A percentile compares a stretch with the other conserved stretches of the same genome.
Conservation (phyloP, 2,888 invertebrate genomes). For the Oscheius myriophilus region DNA sequence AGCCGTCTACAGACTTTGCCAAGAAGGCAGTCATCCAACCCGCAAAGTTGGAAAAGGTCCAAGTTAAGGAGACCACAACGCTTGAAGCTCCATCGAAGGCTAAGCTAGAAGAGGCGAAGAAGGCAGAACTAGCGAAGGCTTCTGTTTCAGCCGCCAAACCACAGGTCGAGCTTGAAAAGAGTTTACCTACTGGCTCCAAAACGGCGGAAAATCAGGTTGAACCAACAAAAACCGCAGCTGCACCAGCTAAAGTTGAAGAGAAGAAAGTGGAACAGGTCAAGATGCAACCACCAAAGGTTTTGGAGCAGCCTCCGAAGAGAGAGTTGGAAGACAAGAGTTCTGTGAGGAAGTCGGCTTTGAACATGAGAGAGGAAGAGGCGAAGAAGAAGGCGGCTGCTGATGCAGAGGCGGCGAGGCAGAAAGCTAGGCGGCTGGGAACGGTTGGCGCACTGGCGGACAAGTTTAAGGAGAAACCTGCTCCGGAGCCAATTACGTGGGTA, state of each 20-base stretch:
- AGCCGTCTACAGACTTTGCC: conserved; percentile 64
- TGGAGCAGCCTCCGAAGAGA: neutral
- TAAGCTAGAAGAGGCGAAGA: neutral
- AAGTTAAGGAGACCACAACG: conserved; percentile 43
- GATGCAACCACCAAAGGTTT: neutral
- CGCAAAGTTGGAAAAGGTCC: conserved; percentile 54
- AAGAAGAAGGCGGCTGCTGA: conserved; percentile 57
- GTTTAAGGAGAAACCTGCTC: conserved; percentile 42
- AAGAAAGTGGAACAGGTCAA: neutral
- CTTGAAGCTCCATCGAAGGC: conserved; percentile 22
- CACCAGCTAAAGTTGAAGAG: neutral
- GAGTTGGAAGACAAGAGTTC: conserved; percentile 62
- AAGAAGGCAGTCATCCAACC: conserved; percentile 65
- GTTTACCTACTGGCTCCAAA: neutral
- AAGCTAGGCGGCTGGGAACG: conserved; percentile 58
- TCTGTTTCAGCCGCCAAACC: neutral
- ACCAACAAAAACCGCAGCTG: conserved; percentile 7
- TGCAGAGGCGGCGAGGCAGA: conserved; percentile 57
- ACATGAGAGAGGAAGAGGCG: conserved; percentile 66
- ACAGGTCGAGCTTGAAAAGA: neutral
- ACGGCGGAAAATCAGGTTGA: neutral
- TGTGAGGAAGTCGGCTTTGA: conserved; percentile 61
- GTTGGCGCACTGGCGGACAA: conserved; percentile 54
- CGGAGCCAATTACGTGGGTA: conserved; percentile 43
- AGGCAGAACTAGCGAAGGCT: neutral